These are phyloP conservation scores for Tanypteryx hageni DNA, from an alignment of 2,888 invertebrate genomes.

Conservation along the genomic window DNA sequence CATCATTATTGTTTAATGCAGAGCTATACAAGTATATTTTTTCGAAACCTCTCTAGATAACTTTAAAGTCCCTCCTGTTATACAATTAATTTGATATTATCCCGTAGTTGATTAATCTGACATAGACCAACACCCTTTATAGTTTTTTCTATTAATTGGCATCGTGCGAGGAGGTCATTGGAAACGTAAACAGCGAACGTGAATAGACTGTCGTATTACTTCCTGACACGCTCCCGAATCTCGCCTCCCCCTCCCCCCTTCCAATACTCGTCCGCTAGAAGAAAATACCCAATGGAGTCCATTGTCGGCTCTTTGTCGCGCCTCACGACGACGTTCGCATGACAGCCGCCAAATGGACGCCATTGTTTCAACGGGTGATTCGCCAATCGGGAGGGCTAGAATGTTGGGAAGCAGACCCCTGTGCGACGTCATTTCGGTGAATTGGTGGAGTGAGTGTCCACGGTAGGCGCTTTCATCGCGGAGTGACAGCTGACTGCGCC, in stretches of 20 bases:
- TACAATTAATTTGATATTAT: no score
- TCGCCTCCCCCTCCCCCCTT: background rate
- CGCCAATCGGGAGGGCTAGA: conserved; percentile 16
- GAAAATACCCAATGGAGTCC: conserved; percentile 8
- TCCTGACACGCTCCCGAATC: no score
- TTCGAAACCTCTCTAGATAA: no score
- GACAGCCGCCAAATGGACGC: background rate
- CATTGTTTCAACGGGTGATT: conserved; percentile 47
- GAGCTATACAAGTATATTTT: no score
- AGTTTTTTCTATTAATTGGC: no score
- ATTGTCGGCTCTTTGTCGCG: conserved; percentile 5
- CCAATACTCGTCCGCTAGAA: background rate
- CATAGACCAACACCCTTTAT: no score
- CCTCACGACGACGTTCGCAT: background rate
- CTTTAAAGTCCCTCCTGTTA: no score
- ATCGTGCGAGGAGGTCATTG: no score
- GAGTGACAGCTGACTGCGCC: conserved; percentile 52
- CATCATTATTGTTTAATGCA: no score
- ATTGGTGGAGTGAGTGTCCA: conserved; percentile 34
- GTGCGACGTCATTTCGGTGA: conserved; percentile 35
- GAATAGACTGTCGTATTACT: no score
- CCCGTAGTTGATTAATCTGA: no score
- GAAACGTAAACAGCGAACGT: no score
- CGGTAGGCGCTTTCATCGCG: conserved; percentile 37
- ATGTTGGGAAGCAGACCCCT: conserved; percentile 37